Conservation (phyloP, 2,113 vertebrate genomes). For the Rhea pennata region DNA sequence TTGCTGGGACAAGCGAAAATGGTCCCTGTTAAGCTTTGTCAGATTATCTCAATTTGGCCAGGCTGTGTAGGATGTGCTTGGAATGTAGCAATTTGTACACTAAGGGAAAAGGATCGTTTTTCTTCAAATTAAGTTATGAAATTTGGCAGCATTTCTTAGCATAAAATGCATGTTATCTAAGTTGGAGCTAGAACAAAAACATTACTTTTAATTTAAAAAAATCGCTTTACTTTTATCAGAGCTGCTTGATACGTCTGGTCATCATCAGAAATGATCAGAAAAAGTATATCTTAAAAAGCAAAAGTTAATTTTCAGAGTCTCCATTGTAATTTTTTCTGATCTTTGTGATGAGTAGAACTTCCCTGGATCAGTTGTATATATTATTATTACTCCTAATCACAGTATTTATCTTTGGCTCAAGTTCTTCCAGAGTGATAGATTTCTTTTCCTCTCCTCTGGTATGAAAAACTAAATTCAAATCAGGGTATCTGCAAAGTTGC, state of each 20-base stretch:
- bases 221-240: not conserved
- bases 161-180: not conserved
- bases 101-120: not conserved
- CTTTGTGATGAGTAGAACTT: not conserved
- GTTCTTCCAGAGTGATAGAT: not conserved
- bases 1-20: not conserved
- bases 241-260: not conserved
- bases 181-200: slow-evolving; percentile 11
- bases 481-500: not conserved
- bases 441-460: not conserved
- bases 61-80: slow-evolving; percentile 55
- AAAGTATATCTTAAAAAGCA: not conserved
- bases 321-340: not conserved
- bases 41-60: slow-evolving; percentile 24
- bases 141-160: slow-evolving; percentile 54
- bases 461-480: not conserved
- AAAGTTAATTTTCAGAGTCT: not conserved
- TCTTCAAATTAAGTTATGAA: slow-evolving; percentile 37
- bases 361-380: not conserved
- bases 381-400: not conserved
- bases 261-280: not conserved
- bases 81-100: slow-evolving; percentile 38
- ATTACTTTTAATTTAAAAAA: slow-evolving; percentile 26
- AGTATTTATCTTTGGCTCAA: not conserved
- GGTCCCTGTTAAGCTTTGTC: not conserved